phyloP scores from a whole-genome alignment of 2,888 invertebrate genomes.

The Abscondita cerata region DNA sequence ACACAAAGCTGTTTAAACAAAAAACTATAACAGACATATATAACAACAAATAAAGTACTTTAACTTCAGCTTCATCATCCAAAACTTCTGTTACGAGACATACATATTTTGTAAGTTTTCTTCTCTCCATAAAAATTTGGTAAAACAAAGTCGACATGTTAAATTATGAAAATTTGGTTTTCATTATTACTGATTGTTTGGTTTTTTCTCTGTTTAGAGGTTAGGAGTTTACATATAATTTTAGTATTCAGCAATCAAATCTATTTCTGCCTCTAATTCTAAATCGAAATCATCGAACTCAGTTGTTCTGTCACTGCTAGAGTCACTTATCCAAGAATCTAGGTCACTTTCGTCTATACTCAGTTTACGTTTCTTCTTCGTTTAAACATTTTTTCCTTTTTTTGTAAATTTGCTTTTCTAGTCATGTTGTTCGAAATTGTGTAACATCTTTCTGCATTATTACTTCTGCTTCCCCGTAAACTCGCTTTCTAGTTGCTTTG shows the following conservation, averaged over 20 bases:
- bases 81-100: conserved; percentile 25
- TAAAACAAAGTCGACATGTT: conserved; percentile 21
- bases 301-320: conserved; percentile 21
- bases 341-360: conserved; percentile 28
- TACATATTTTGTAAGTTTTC: conserved; percentile 27
- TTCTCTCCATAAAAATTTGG: conserved; percentile 22
- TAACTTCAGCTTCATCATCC: conserved; percentile 15
- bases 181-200: conserved; percentile 20
- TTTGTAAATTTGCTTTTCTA: conserved; percentile 12
- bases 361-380: conserved; percentile 12
- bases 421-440: conserved; percentile 17
- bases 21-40: too few species aligned
- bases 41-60: too few species aligned
- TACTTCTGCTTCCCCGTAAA: conserved; percentile 19
- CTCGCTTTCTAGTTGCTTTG: conserved; percentile 17
- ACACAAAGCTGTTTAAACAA: too few species aligned
- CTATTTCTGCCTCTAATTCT: conserved; percentile 4
- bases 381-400: conserved; percentile 12
- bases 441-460: conserved; percentile 23
- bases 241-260: neutral
- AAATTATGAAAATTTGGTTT: conserved; percentile 21
- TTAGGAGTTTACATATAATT: conserved; percentile 8
- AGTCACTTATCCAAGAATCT: conserved; percentile 22
- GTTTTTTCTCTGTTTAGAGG: conserved; percentile 15
- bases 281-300: conserved; percentile 18